A percentile compares a stretch with the other conserved stretches of the same genome.
These are phyloP conservation scores for Falco biarmicus DNA, from an alignment of 2,797 vertebrate genomes.

Conservation along the genomic window DNA sequence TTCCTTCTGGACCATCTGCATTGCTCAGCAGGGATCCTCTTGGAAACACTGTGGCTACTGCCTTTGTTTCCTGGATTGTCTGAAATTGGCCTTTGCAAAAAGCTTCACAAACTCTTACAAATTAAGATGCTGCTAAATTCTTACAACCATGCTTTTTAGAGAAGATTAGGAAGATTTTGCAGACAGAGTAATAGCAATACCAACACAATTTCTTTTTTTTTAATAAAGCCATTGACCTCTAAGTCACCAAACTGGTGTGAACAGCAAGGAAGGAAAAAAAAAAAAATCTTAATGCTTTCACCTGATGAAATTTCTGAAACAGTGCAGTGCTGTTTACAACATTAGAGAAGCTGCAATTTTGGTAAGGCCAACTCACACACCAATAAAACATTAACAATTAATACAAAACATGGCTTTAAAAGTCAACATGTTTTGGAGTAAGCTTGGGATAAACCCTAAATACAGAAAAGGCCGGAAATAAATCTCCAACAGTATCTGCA, in stretches of 20 bases:
- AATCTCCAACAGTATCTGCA: background rate
- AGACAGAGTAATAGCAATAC: background rate
- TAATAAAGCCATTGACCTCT: background rate
- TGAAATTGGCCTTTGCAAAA: background rate
- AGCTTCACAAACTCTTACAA: background rate
- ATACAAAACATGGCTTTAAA: background rate
- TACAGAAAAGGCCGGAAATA: background rate
- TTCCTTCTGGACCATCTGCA: background rate
- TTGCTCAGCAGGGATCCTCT: background rate
- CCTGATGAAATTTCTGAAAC: background rate
- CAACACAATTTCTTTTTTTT: background rate
- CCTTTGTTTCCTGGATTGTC: background rate
- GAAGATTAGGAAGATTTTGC: background rate
- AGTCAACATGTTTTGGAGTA: background rate
- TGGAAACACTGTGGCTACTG: background rate
- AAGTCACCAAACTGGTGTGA: background rate
- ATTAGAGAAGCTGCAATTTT: background rate
- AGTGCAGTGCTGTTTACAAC: background rate
- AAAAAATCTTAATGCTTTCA: background rate
- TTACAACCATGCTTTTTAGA: background rate
- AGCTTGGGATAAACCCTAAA: background rate
- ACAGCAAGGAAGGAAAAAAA: background rate
- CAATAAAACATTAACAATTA: background rate
- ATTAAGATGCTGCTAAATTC: background rate
- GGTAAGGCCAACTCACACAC: background rate